phyloP scores from a whole-genome alignment of 2,888 invertebrate genomes.

The Lepidocyrtoides sp. region DNA sequence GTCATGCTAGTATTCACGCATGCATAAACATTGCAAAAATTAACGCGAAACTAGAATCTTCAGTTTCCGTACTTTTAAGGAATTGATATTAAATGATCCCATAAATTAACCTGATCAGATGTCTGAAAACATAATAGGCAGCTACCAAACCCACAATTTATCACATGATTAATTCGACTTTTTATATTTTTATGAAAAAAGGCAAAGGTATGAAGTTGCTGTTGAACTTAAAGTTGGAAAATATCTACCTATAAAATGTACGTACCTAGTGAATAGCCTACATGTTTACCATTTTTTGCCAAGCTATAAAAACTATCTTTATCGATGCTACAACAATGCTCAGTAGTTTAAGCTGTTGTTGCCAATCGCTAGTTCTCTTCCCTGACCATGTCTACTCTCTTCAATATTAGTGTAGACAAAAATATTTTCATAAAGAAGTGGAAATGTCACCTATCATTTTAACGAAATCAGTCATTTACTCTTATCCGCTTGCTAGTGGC shows the following conservation, averaged over 20 bases:
- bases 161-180: conserved; percentile 46
- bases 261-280: no score
- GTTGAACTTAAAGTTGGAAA: no score
- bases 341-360: conserved; percentile 11
- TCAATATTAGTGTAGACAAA: background rate
- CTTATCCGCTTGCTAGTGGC: conserved; percentile 16
- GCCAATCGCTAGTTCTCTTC: no score
- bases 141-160: conserved; percentile 43
- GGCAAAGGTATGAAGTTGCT: no score
- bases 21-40: no score
- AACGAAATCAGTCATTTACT: conserved; percentile 18
- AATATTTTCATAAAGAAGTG: conserved; percentile 40
- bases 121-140: conserved; percentile 32
- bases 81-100: conserved; percentile 31
- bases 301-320: no score
- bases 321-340: background rate
- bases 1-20: background rate
- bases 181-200: conserved; percentile 21
- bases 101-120: conserved; percentile 57
- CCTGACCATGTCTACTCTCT: conserved; percentile 51
- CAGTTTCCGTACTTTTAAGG: conserved; percentile 19
- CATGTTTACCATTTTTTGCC: background rate
- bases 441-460: conserved; percentile 60
- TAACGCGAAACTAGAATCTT: conserved; percentile 15
- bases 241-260: background rate